Conservation (phyloP, 2,888 invertebrate genomes). For the Erynnis tages region DNA sequence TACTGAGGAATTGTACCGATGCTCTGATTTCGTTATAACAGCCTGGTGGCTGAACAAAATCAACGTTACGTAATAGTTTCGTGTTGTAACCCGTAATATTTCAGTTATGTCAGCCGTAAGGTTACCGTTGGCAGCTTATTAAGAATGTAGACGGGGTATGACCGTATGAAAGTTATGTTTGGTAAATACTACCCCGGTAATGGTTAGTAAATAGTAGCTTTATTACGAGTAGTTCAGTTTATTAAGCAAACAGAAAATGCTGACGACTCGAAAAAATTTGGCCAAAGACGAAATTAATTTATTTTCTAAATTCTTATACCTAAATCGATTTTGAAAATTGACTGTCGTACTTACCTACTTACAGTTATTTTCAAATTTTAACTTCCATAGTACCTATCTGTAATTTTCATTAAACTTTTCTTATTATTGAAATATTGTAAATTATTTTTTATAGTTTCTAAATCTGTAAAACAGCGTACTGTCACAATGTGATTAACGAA, state of each 20-base stretch:
- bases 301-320: no score
- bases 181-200: neutral
- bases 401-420: no score
- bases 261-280: no score
- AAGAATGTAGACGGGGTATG: conserved; percentile 25
- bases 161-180: conserved; percentile 26
- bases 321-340: no score
- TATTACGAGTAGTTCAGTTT: no score
- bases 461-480: conserved; percentile 13
- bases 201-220: conserved; percentile 1
- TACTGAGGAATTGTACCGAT: conserved; percentile 27
- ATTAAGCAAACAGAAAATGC: no score
- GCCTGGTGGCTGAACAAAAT: conserved; percentile 28
- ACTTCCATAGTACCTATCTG: no score
- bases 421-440: no score
- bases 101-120: conserved; percentile 29
- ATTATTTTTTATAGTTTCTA: neutral
- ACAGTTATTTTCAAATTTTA: no score
- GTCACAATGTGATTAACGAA: conserved; percentile 28
- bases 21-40: conserved; percentile 26
- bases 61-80: conserved; percentile 32
- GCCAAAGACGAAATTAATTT: no score
- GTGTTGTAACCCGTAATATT: conserved; percentile 30
- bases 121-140: conserved; percentile 28
- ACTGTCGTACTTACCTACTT: no score